Evolutionary conservation across 2,113 vertebrate species (phyloP).

Genomic region (Ardeotis arabs): DNA sequence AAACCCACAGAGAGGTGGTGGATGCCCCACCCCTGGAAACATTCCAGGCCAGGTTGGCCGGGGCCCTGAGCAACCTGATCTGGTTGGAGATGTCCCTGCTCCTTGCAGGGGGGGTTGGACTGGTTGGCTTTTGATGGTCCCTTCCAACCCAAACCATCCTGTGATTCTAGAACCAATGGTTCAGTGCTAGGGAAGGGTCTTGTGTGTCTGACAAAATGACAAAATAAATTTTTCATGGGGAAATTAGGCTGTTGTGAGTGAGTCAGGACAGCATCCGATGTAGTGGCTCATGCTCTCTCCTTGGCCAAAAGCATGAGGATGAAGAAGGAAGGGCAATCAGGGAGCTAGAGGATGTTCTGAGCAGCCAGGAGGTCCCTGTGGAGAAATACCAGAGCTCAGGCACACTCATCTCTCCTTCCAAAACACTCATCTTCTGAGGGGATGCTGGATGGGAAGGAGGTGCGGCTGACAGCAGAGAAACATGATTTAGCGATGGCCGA

Average conservation of each 20-base stretch:
- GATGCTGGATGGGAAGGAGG: not conserved
- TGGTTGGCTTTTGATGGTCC: too few species aligned
- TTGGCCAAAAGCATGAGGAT: not conserved
- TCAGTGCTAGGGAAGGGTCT: not conserved
- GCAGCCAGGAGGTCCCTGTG: not conserved
- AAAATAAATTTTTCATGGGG: not conserved
- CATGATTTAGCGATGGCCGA: not conserved
- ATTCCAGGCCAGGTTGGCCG: fast-evolving
- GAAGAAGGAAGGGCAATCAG: not conserved
- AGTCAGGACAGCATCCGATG: not conserved
- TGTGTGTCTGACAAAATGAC: not conserved
- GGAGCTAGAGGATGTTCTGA: not conserved
- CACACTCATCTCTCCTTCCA: not conserved
- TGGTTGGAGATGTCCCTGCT: not conserved
- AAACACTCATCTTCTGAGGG: not conserved
- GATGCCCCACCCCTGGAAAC: not conserved
- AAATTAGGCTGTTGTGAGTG: not conserved
- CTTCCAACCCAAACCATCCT: not conserved
- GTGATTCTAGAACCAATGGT: not conserved
- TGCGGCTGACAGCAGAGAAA: not conserved
- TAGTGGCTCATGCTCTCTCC: not conserved
- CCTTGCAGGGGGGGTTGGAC: not conserved
- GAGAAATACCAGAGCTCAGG: conserved; percentile 1
- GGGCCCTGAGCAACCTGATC: not conserved
- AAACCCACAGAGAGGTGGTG: too few species aligned